Evolutionary conservation across 2,888 invertebrate genomes (phyloP).

Genomic region (Amblyjoppa proteus): DNA sequence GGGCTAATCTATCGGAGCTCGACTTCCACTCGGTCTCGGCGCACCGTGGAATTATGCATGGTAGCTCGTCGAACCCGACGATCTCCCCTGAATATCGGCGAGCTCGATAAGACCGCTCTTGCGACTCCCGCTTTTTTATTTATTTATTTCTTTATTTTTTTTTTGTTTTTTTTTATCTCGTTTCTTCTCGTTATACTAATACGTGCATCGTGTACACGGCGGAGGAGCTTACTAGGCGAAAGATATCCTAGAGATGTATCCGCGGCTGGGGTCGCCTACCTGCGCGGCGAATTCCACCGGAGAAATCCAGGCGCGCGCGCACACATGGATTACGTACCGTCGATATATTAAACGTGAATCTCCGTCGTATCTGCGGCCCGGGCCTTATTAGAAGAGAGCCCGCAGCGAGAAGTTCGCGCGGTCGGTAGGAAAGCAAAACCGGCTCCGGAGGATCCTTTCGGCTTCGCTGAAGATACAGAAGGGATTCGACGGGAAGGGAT

Average conservation of each 20-base stretch:
- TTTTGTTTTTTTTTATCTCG: background rate
- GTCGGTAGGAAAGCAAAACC: constrained; percentile 37
- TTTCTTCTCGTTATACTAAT: constrained; percentile 59
- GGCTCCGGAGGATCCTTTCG: constrained; percentile 19
- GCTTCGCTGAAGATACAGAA: constrained; percentile 56
- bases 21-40: constrained; percentile 21
- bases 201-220: constrained; percentile 22
- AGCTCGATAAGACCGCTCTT: constrained; percentile 47
- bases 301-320: constrained; percentile 58
- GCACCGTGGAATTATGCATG: constrained; percentile 37
- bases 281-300: constrained; percentile 53
- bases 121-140: constrained; percentile 21
- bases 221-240: constrained; percentile 18
- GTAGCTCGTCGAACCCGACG: constrained; percentile 50
- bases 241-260: constrained; percentile 62
- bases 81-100: constrained; percentile 59
- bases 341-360: constrained; percentile 68
- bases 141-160: constrained; percentile 22
- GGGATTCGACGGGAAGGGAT: constrained; percentile 55
- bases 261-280: constrained; percentile 46
- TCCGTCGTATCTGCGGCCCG: constrained; percentile 50
- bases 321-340: constrained; percentile 38
- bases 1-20: constrained; percentile 60
- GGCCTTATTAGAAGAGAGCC: constrained; percentile 65
- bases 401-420: constrained; percentile 46